Base-by-base conservation (phyloP, 1,140 invertebrate genomes). In the Aphaenogaster ashmeadi region DNA sequence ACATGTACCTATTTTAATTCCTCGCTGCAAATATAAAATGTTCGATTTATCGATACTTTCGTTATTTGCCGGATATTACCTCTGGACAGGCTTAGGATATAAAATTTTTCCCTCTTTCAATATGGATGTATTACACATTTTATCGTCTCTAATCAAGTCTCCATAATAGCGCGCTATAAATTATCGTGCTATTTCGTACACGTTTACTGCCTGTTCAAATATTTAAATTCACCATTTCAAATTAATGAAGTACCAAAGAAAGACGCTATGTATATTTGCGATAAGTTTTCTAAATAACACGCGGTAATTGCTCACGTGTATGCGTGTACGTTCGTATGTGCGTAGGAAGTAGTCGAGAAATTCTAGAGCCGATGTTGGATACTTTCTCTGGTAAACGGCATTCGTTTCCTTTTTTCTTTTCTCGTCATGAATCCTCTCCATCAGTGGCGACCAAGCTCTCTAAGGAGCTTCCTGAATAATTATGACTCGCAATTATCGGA, bases 371-470 rank as follows among this genome's bases (percentile, higher is more conserved):
- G 15, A 91, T 79, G 84, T 91, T 78, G 9, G 62, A 56, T 87
- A 92, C 91, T 92, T 92, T 92, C 91, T 91, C 91, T 80, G 69
- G 36, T 54, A 54, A 54, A 62, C 78, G 50, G 11, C 47, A 72
- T 67, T 67, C 84, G 69, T 92, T 92, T 91, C 88, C 83, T 90
- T 81, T 92, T 27, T 89, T 87, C 81, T 83, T 88, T 78, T 83
- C 74, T 27, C 77, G 56, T 77, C 72, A 54, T 27, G 72, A 54
- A 81, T 90, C 62, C 36, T 86, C 56, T 79, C 60, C n/a, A 54
- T 18, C 18, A 62, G 21, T n/a, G 3, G 18, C 27, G 9, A 54
- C n/a, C n/a, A 50, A 4, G 4, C 9, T 64, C 41, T n/a, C 11
- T 64, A 44, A 27, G 36, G 47, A 33, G 47, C 36, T 58, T 72